Evolutionary conservation across 1,140 invertebrate species (phyloP), one percentile per base, ranked within the genome.

Genomic region (Drosophila parvula): DNA sequence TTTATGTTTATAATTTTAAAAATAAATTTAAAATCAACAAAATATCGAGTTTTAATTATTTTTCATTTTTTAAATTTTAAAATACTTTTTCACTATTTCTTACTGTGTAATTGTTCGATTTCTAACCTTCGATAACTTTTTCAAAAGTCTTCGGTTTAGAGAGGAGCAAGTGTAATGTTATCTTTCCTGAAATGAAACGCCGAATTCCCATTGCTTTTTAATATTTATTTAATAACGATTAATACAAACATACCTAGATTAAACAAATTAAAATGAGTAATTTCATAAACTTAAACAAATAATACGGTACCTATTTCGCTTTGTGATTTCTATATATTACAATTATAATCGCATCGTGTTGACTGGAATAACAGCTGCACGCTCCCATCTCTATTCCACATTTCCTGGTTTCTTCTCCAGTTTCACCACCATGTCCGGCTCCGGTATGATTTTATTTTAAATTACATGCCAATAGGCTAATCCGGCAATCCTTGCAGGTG

Each of bases 401-500:
- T 41, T 41, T 36, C 30, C n/a, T 30, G 7, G 36, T 50, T 36
- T 51, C 44, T 53, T 51, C 38, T 30, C 12, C 18, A 70, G 69
- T 41, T 70, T 28, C 3, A 10, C 16, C 43, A n/a, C 53, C 45
- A 75, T 75, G 73, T 53, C 71, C 60, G 51, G 41, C 58, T 75
- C 51, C 51, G 30, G 73, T 75, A 40, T 3, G 50, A 50, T 30
- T 57, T 57, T n/a, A 14, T n/a, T 9, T 14, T 12, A 12, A 55
- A 40, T 22, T 12, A 10, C 3, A 12, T 0, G 30, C 4, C 3
- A 8, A 16, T 16, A 1, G 30, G 41, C 41, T 78, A 67, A 83
- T 41, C 10, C 4, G 8, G 12, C 12, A 2, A 16, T 9, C 22
- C 44, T 64, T 73, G 18, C 59, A 96, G 94, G 86, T 53, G 81